Percentiles rank a stretch among this genome's conserved stretches.
Conservation (phyloP, 2,797 vertebrate genomes). For the Garrulus glandarius region DNA sequence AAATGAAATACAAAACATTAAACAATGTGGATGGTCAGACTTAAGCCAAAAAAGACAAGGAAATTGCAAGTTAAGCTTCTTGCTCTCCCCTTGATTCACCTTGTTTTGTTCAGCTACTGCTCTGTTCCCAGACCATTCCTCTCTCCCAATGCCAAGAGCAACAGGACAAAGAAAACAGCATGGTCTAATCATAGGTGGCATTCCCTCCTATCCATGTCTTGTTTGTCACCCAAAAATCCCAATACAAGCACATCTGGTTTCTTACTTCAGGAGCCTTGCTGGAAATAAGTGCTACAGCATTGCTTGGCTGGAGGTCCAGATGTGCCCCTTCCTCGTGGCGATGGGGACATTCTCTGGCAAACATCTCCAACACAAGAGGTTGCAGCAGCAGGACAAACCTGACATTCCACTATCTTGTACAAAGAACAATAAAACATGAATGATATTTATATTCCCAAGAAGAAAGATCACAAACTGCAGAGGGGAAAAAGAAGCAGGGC, state of each 20-base stretch:
- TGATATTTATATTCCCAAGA: neutral
- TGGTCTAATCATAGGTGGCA: neutral
- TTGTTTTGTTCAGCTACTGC: slow-evolving; percentile 13
- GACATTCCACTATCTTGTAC: neutral
- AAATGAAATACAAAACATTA: slow-evolving; percentile 55
- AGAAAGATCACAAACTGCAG: neutral
- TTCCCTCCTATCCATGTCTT: neutral
- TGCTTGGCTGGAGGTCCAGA: neutral
- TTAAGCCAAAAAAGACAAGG: slow-evolving; percentile 55
- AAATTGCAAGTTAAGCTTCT: slow-evolving; percentile 60
- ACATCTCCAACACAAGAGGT: neutral
- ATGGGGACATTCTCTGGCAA: neutral
- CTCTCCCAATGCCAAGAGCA: neutral
- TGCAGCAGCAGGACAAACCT: neutral
- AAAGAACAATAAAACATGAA: neutral
- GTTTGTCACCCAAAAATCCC: neutral
- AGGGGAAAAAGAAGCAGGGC: neutral
- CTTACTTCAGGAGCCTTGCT: neutral
- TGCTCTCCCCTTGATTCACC: slow-evolving; percentile 48
- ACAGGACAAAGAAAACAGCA: neutral
- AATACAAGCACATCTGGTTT: neutral
- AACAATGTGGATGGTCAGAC: neutral
- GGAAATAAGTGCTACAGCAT: neutral
- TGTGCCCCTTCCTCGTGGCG: neutral
- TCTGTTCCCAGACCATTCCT: neutral